Base-by-base conservation (phyloP, 1,140 invertebrate species). In the Plectrocnemia conspersa region DNA sequence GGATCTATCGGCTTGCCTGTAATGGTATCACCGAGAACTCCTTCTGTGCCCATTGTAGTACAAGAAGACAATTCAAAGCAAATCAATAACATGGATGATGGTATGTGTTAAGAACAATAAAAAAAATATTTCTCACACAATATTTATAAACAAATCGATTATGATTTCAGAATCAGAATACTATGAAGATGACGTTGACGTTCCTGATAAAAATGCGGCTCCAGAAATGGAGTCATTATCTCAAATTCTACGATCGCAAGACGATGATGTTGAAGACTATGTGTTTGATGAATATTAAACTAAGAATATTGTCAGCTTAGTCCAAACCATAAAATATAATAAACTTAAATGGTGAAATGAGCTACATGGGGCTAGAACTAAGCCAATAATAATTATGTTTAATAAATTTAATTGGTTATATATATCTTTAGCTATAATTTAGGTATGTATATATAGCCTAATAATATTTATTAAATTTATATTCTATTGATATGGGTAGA, bases 251-350 rank as follows among this genome's bases (percentile, higher is more conserved):
- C 48, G 32, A 16, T 53, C 58, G 10, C 58, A 60, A 36, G 58
- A 60, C 25, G 58, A 60, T 27, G 58, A 60, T 19, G 38, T 52
- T 46, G 58, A 60, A 21, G 54, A 60, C 32, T 60, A 60, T 45
- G 58, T 33, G 16, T 60, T 48, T 29, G 58, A 60, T 32, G 54
- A 60, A 19, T 60, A 60, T 42, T 55, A 48, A 59, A 22, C n/a
- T n/a, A n/a, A n/a, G n/a, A n/a, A n/a, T n/a, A n/a, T n/a, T n/a
- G n/a, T n/a, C n/a, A n/a, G n/a, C n/a, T n/a, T n/a, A n/a, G n/a
- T n/a, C n/a, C n/a, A n/a, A n/a, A n/a, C n/a, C n/a, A n/a, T n/a
- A n/a, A n/a, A n/a, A n/a, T n/a, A n/a, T n/a, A n/a, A n/a, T n/a
- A n/a, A n/a, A n/a, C n/a, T n/a, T n/a, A n/a, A n/a, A n/a, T n/a